Base-by-base conservation (phyloP, 2,888 invertebrate genomes). In the Pocota personata region DNA sequence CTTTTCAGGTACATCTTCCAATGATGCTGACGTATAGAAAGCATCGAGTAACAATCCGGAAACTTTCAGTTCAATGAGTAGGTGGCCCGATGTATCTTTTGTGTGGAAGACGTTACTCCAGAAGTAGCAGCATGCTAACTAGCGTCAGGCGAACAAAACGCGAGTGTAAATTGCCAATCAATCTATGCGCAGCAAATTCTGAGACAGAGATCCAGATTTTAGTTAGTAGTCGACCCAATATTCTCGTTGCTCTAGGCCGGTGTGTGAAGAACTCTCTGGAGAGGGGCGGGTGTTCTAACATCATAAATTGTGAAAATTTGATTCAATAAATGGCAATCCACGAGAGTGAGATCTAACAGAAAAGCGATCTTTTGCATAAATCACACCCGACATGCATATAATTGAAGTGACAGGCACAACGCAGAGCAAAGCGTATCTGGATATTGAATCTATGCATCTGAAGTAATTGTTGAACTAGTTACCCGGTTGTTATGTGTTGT, bases 161-260 rank as follows among this genome's bases (percentile, higher is more conserved):
- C 71, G 58, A 86, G 82, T 82, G 80, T 80, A 82, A 80, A 86
- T 86, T 76, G 76, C 46, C 80, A 71, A 86, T 86, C 84, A 86
- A 86, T 86, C 76, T 76, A n/a, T 16, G 24, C n/a, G 24, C 2
- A 2, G 24, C 43, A 30, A 75, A 62, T 55, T 27, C 16, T 48
- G 24, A 48, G 48, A 79, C 16, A 40, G 24, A 48, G 48, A 79
- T 79, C 79, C 72, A 69, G 79, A 79, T 75, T 78, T 32, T 19
- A 35, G 57, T 21, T 32, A 60, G 21, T 16, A 43, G 14, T 46
- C 55, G 77, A 55, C 62, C 58, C 24, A 60, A 60, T 55, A 77
- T 30, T 19, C 37, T 48, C 6, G 27, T 21, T n/a, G 30, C 43
- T 19, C 30, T 52, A 8, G 16, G 32, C 8, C 16, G 60, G 52